Evolutionary conservation across 2,797 vertebrate genomes (phyloP), one percentile per base, ranked within the genome.

Genomic region (Tokudaia muenninki): DNA sequence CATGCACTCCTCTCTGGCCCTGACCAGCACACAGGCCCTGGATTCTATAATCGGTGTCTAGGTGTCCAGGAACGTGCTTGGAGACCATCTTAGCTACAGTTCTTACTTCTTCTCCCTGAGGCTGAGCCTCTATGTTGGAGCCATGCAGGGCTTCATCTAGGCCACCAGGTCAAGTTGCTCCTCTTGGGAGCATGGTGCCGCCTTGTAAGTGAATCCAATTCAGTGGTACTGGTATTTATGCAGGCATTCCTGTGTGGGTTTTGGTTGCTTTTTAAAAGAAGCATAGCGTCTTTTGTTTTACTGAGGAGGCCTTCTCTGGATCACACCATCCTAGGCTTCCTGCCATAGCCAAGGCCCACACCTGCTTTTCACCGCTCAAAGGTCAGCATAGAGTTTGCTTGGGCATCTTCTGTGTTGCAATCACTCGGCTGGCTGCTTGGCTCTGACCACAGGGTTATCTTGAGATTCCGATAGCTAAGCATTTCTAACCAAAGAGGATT

Each of bases 391-490:
- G 37, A 5, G 0, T 63, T 37, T 86, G 41, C 34, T 44, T 13
- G 8, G 82, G 34, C 7, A 29, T 50, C 63, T 57, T 41, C 57
- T 10, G 22, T 0, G 67, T 50, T 37, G 19, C 41, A 2, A 14
- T 22, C 16, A 37, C 37, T 11, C 8, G 3, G 0, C 44, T 26
- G 0, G 1, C 44, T 14, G 8, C 3, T 26, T 55, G 2, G 17
- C 14, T 57, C 31, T 16, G 11, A 22, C 47, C 6, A 0, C 67
- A 47, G 26, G 4, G 3, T 57, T 11, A 3, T 29, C 59, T 34
- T 0, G 0, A 63, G 55, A 17, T 1, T 0, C 1, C 0, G 4
- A 10, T 10, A 4, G 0, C 22, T 1, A 61, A 34, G 3, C 1
- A 3, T 0, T 19, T 37, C 9, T 11, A 4, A 26, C 47, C 3